Evolutionary conservation across 1,140 invertebrate species (phyloP).

Genomic region (Neodiprion pinetum): DNA sequence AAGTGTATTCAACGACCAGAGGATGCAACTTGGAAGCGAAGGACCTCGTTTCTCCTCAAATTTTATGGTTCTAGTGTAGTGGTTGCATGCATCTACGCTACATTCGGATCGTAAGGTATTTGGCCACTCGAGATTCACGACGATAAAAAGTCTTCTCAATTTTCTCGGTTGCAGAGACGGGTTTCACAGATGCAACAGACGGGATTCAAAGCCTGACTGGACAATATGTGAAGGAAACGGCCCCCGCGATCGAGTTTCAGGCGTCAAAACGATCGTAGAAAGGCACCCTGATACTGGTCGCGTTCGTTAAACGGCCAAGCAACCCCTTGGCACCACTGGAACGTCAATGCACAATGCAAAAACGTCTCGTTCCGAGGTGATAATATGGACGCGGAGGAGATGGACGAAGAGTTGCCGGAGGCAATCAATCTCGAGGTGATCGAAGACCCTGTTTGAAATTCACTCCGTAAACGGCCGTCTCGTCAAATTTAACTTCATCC

Average conservation of each 20-base stretch:
- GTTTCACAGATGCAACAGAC: no score
- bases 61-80: no score
- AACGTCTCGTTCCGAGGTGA: conserved; percentile 23
- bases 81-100: no score
- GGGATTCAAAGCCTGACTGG: neutral
- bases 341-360: neutral
- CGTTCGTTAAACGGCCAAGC: neutral
- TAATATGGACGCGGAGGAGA: conserved; percentile 59
- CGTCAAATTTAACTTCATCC: no score
- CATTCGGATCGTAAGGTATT: no score
- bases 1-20: no score
- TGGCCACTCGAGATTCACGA: no score
- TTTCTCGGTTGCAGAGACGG: no score
- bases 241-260: neutral
- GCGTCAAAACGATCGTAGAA: neutral
- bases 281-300: neutral
- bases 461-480: no score
- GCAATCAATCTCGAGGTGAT: conserved; percentile 49
- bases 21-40: no score
- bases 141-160: no score
- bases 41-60: no score
- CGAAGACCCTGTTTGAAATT: neutral
- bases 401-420: conserved; percentile 53
- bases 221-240: conserved; percentile 5
- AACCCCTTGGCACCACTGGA: neutral